phyloP scores from a whole-genome alignment of 2,888 invertebrate species.

The Mylabris sibirica region DNA sequence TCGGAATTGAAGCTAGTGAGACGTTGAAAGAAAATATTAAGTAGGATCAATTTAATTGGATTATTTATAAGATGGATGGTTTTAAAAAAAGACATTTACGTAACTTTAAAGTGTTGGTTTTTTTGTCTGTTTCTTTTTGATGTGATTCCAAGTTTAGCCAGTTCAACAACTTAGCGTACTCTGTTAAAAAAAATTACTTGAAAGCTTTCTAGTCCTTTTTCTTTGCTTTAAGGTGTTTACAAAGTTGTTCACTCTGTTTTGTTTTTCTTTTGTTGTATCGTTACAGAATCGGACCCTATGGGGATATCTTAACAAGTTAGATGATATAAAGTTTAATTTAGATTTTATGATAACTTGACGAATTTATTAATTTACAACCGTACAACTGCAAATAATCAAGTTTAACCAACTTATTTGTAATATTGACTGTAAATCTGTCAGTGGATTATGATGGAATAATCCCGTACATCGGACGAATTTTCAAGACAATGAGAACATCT shows the following conservation, averaged over 20 bases:
- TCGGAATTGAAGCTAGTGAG: not conserved
- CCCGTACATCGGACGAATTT: slow-evolving; percentile 24
- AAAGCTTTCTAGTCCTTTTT: not conserved
- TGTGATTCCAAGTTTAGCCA: not conserved
- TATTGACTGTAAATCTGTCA: slow-evolving; percentile 26
- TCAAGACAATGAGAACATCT: slow-evolving; percentile 27
- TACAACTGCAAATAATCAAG: not conserved
- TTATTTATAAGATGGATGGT: not conserved
- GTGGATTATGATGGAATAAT: slow-evolving; percentile 25
- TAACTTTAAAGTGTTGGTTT: not conserved
- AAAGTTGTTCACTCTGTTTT: not conserved
- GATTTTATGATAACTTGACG: not conserved
- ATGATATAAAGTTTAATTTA: not conserved
- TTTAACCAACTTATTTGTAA: not conserved
- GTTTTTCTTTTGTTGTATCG: not conserved
- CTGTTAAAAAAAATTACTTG: not conserved
- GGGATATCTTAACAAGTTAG: slow-evolving; percentile 9
- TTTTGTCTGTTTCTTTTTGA: not conserved
- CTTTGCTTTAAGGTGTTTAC: not conserved
- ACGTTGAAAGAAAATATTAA: not conserved
- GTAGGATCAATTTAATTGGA: not conserved
- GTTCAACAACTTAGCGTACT: not conserved
- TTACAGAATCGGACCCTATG: not conserved
- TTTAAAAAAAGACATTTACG: not conserved
- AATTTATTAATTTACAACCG: not conserved